Conservation (phyloP, 2,888 invertebrate genomes). For the Carpatolechia fugitivella region DNA sequence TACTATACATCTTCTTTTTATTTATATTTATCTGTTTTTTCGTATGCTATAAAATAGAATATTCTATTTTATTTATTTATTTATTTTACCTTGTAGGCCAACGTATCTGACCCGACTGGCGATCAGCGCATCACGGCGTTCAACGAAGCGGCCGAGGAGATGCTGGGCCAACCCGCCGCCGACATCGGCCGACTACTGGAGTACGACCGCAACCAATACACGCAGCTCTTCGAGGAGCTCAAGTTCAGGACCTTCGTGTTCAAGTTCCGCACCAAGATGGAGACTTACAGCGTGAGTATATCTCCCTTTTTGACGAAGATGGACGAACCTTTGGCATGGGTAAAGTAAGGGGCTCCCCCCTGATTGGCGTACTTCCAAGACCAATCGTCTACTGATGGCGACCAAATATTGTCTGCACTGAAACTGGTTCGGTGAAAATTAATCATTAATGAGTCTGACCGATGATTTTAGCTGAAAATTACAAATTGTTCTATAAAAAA, state of each 20-base stretch:
- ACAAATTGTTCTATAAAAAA: no score
- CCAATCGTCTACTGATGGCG: no score
- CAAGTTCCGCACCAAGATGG: conserved; percentile 92
- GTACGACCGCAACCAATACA: conserved; percentile 82
- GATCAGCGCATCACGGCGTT: conserved; percentile 96
- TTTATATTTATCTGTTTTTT: no score
- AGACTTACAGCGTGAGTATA: conserved; percentile 91
- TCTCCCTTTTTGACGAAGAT: no score
- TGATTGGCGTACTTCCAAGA: no score
- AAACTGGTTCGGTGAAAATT: no score
- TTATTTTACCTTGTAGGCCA: conserved; percentile 78
- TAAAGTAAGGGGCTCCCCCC: no score
- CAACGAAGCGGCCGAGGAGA: conserved; percentile 88
- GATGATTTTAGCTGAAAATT: no score
- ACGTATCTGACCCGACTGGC: conserved; percentile 92
- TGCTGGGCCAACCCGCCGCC: conserved; percentile 85
- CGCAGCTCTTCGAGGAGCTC: conserved; percentile 84
- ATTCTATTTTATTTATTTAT: neutral
- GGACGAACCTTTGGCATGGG: neutral
- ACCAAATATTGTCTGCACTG: no score
- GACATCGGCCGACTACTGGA: conserved; percentile 89
- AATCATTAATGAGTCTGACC: no score
- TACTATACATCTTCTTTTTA: no score
- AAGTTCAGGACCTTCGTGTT: conserved; percentile 90
- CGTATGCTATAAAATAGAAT: no score